phyloP scores from a whole-genome alignment of 2,113 vertebrate genomes.

The Antigone vipio region DNA sequence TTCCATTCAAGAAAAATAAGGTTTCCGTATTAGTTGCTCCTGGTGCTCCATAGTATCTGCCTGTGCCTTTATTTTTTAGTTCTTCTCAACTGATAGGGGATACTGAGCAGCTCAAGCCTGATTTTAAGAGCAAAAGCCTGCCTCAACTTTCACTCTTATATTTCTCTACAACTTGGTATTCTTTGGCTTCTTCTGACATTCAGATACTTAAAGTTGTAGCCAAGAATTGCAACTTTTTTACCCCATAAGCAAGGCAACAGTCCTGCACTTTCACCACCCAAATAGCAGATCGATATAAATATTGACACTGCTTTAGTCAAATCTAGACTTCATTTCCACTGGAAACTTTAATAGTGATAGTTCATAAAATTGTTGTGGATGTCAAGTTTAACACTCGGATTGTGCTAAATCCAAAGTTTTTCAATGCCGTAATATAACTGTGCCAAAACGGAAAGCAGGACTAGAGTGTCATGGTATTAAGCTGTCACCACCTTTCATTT shows the following conservation, averaged over 20 bases:
- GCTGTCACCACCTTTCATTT: not conserved
- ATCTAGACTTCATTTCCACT: not conserved
- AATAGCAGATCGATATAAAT: not conserved
- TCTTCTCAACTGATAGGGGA: not conserved
- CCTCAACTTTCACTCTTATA: not conserved
- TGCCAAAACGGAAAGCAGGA: not conserved
- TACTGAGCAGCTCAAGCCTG: not conserved
- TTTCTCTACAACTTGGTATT: not conserved
- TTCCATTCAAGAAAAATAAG: not conserved
- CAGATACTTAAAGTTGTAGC: not conserved
- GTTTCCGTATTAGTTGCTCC: not conserved
- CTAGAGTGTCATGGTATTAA: not conserved
- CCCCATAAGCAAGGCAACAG: not conserved
- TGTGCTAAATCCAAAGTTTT: not conserved
- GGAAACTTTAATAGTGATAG: not conserved
- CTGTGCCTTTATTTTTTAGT: not conserved
- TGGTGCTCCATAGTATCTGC: not conserved
- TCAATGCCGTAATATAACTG: not conserved
- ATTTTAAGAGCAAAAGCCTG: not conserved
- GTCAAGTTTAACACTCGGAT: not conserved
- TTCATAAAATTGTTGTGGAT: not conserved
- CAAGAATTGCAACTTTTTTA: not conserved
- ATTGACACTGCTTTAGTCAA: not conserved
- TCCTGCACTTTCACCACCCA: not conserved
- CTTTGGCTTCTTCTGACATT: not conserved